Evolutionary conservation across 1,140 invertebrate species (phyloP).

Genomic region (Trigoniulus corallinus): DNA sequence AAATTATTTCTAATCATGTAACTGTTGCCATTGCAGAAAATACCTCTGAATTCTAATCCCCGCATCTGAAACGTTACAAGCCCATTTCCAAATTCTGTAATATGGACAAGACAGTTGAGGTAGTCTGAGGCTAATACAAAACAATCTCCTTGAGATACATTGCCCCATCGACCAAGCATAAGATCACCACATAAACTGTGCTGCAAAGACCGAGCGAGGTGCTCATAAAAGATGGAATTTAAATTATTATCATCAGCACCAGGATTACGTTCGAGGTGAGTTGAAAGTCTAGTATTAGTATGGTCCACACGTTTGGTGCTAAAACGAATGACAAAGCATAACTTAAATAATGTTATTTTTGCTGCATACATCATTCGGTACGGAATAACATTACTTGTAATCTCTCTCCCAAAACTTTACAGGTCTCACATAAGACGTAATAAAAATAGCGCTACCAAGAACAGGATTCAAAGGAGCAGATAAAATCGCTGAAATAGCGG

Average conservation of each 20-base stretch:
- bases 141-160: conserved; percentile 84
- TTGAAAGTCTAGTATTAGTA: conserved; percentile 85
- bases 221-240: conserved; percentile 99
- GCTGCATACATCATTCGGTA: not conserved
- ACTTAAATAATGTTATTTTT: not conserved
- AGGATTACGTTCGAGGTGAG: conserved; percentile 86
- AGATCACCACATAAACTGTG: conserved; percentile 91
- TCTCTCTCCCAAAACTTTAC: conserved; percentile 99
- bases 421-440: conserved; percentile 91
- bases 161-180: conserved; percentile 77
- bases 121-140: conserved; percentile 96
- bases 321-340: conserved; percentile 10
- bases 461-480: conserved; percentile 84
- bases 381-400: conserved; percentile 51
- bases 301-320: conserved; percentile 88
- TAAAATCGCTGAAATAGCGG: conserved; percentile 72
- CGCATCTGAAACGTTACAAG: conserved; percentile 94
- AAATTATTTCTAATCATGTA: not conserved
- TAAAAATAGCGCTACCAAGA: conserved; percentile 88
- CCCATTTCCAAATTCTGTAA: conserved; percentile 96
- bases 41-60: conserved; percentile 87
- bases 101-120: conserved; percentile 92
- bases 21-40: conserved; percentile 8
- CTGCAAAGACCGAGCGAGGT: conserved; percentile 88
- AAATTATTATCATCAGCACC: conserved; percentile 96